Conservation (phyloP, 2,113 vertebrate species). For the Herpailurus yagouaroundi region DNA sequence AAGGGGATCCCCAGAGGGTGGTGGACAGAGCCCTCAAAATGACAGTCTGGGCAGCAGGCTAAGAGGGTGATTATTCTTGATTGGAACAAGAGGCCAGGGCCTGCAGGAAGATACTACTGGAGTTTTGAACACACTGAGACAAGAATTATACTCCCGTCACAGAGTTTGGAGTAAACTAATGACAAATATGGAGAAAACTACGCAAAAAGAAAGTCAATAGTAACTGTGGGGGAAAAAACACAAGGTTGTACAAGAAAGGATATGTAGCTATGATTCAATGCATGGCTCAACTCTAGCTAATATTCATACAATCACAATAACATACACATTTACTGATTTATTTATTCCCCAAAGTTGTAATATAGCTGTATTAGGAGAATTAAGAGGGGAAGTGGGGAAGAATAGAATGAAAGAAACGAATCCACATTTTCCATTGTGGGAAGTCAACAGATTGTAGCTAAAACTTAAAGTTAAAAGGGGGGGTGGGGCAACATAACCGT, state of each 20-base stretch:
- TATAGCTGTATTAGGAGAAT: neutral
- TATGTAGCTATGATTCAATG: neutral
- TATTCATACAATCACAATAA: neutral
- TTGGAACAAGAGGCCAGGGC: neutral
- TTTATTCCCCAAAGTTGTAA: neutral
- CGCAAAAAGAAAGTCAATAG: neutral
- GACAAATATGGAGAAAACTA: neutral
- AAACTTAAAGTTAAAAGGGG: neutral
- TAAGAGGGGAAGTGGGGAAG: neutral
- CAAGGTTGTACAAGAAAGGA: neutral
- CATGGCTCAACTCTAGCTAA: neutral
- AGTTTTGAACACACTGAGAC: neutral
- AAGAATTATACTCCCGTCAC: neutral
- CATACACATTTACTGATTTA: neutral
- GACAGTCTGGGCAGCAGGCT: neutral
- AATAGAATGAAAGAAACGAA: neutral
- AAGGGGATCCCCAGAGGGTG: fast-evolving
- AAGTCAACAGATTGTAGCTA: neutral
- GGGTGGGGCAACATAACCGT: neutral
- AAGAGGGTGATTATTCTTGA: neutral
- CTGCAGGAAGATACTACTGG: neutral
- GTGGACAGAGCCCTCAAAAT: neutral
- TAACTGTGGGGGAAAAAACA: neutral
- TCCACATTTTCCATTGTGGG: neutral
- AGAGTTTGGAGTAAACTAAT: neutral